phyloP scores from a whole-genome alignment of 2,888 invertebrate genomes.

The Drosophila longiperda region DNA sequence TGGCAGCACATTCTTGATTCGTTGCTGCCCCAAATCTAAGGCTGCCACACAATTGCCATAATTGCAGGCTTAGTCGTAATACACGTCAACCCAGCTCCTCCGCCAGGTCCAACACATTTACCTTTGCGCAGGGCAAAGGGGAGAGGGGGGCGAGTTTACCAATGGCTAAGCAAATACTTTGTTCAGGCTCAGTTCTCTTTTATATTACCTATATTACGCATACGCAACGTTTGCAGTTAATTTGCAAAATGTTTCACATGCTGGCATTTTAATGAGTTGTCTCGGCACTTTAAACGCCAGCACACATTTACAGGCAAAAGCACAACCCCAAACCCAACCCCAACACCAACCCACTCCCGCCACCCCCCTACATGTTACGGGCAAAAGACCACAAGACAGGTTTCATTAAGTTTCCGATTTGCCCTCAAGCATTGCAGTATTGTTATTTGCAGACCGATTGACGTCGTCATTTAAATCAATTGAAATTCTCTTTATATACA shows the following conservation, averaged over 20 bases:
- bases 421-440: conserved; percentile 19
- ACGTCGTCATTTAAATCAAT: conserved; percentile 25
- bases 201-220: conserved; percentile 55
- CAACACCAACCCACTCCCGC: background rate
- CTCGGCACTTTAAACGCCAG: conserved; percentile 52
- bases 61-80: conserved; percentile 58
- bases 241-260: conserved; percentile 75
- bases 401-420: conserved; percentile 51
- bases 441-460: conserved; percentile 61
- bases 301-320: background rate
- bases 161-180: conserved; percentile 69
- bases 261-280: conserved; percentile 73
- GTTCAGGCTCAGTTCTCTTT: conserved; percentile 31
- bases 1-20: conserved; percentile 29
- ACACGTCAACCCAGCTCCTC: conserved; percentile 28
- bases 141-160: background rate
- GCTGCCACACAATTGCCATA: conserved; percentile 42
- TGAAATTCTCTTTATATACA: conserved; percentile 5
- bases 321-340: background rate
- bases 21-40: background rate
- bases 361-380: background rate
- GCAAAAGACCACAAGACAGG: background rate
- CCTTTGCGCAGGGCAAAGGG: background rate
- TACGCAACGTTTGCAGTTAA: conserved; percentile 78
- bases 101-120: background rate